Conservation (phyloP, 35 echinoderm and acorn worm species). For the Amphiura filiformis region DNA sequence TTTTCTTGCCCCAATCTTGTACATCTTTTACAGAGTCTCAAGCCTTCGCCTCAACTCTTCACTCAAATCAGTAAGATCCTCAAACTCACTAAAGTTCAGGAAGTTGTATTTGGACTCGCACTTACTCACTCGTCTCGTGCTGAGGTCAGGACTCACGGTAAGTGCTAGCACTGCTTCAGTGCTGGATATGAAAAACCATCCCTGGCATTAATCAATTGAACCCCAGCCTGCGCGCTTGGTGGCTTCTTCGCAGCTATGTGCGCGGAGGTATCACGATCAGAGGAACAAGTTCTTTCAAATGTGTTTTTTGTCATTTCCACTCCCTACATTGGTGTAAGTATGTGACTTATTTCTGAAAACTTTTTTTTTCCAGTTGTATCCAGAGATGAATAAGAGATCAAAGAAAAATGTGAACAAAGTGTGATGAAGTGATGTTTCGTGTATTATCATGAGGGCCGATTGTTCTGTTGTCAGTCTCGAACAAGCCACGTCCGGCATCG, state of each 20-base stretch:
- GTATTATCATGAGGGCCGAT: no score
- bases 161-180: not conserved
- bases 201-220: no score
- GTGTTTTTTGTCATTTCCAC: not conserved
- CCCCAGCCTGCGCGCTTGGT: no score
- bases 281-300: not conserved
- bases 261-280: not conserved
- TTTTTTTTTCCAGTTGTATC: no score
- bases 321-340: not conserved
- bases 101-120: conserved; percentile 89
- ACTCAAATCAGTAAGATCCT: conserved; percentile 86
- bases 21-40: conserved; percentile 74
- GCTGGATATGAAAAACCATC: no score
- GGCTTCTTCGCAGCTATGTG: not conserved
- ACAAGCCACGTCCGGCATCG: no score
- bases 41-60: conserved; percentile 78
- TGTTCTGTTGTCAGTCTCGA: no score
- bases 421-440: no score
- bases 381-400: no score
- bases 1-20: no score
- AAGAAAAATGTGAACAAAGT: no score
- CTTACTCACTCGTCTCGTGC: conserved; percentile 72
- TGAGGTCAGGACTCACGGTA: conserved; percentile 78
- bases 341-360: not conserved
- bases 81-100: conserved; percentile 87